phyloP scores from a whole-genome alignment of 2,888 invertebrate genomes.

The Papilio protenor region DNA sequence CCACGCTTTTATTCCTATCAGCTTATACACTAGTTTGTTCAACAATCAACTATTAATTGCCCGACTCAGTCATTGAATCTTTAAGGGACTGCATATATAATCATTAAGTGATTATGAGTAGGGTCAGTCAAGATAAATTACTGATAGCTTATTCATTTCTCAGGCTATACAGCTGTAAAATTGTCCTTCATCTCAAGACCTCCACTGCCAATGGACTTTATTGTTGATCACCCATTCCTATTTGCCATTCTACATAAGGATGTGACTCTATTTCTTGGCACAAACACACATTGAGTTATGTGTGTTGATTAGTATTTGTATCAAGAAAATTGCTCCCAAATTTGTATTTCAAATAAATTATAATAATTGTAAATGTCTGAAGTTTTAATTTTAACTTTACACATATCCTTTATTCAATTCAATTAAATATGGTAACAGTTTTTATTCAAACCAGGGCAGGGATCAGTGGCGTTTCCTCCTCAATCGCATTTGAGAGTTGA shows the following conservation, averaged over 20 bases:
- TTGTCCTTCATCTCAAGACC: conserved; percentile 1
- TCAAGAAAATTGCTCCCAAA: neutral
- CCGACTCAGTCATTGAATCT: neutral
- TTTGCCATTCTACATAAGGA: conserved; percentile 45
- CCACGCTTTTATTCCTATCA: too few relatives aligned
- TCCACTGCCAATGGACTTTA: conserved; percentile 34
- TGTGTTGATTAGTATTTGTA: neutral
- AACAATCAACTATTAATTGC: neutral
- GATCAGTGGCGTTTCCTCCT: too few relatives aligned
- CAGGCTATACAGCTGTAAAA: conserved; percentile 27
- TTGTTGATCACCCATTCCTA: conserved; percentile 44
- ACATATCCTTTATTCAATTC: too few relatives aligned
- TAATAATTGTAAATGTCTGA: neutral
- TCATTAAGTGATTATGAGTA: neutral
- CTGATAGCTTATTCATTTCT: neutral
- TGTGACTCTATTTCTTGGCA: conserved; percentile 40
- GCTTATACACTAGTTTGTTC: too few relatives aligned
- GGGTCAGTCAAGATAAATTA: neutral
- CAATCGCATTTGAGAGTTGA: too few relatives aligned
- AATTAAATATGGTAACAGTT: too few relatives aligned
- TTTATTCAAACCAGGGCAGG: too few relatives aligned
- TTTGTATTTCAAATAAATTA: neutral
- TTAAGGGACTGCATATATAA: neutral
- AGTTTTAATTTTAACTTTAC: neutral
- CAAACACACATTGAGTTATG: conserved; percentile 38